These are phyloP conservation scores for Chymomyza caudatula DNA, from an alignment of 2,888 invertebrate genomes.

Conservation along the genomic window DNA sequence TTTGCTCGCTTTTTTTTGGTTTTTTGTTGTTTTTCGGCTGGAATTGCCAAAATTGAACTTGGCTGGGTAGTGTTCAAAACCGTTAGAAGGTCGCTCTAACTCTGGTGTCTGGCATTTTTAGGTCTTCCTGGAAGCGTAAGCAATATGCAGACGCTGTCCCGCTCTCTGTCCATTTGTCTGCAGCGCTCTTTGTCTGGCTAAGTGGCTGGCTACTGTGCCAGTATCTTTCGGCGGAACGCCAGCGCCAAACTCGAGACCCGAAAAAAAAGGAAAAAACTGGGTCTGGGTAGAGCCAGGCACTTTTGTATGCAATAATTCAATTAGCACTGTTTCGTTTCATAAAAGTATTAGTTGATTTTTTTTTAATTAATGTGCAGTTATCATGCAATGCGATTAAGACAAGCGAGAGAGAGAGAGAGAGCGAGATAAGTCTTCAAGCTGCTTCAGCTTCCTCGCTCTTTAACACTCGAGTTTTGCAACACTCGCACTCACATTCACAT, in stretches of 20 bases:
- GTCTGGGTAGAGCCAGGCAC: neutral
- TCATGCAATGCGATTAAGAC: conserved; percentile 72
- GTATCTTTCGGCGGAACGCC: too few species aligned
- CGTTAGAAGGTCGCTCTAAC: conserved; percentile 49
- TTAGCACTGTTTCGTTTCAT: conserved; percentile 74
- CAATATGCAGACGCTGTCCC: conserved; percentile 50
- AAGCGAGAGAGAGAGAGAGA: too few species aligned
- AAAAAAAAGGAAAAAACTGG: neutral
- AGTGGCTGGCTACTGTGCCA: conserved; percentile 9
- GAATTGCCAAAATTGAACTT: conserved; percentile 43
- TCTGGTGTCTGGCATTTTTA: conserved; percentile 52
- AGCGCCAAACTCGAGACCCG: too few species aligned
- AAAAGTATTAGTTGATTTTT: conserved; percentile 72
- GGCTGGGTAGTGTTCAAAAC: conserved; percentile 51
- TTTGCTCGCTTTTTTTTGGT: neutral
- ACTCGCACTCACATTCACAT: conserved; percentile 8
- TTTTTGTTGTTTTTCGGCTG: too few species aligned
- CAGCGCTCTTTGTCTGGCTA: neutral
- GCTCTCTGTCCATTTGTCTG: conserved; percentile 6
- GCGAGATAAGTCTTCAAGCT: neutral
- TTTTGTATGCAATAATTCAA: conserved; percentile 72
- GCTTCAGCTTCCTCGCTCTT: neutral
- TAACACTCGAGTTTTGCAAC: too few species aligned
- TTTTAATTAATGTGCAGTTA: conserved; percentile 71
- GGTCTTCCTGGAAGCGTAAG: conserved; percentile 67